Evolutionary conservation across 2,797 vertebrate genomes (phyloP), one percentile per base, ranked within the genome.

Genomic region (Coregonus sp.): DNA sequence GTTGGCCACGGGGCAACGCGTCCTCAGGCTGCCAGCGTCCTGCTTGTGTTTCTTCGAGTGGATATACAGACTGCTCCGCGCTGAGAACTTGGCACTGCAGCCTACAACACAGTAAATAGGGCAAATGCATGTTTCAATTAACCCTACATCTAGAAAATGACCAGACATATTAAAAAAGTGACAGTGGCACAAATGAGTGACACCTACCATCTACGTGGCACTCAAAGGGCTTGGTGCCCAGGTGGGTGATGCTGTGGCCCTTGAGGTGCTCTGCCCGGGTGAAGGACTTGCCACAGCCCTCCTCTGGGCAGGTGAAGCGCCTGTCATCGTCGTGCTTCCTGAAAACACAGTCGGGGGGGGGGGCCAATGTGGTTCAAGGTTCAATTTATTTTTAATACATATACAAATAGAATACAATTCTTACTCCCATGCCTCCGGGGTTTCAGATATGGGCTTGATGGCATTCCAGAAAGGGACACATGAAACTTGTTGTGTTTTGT

Each of bases 221-320:
- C 81, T 96, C 95, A 50, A 99, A 99, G 0, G 98, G 98, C 81
- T 99, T 99, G 75, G 98, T 99, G 75, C 98, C 98, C 86, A 99
- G 93, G 75, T 99, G 98, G 25, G 98, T 99, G 87, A 99, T 97
- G 81, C 96, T 98, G 88, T 99, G 98, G 76, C 98, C 98, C 86
- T 99, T 99, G 81, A 99, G 93, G 86, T 99, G 98, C 88, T 99
- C 98, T 0, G 98, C 98, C 81, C 98, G 94, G 0, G 98, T 99
- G 88, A 99, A 99, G 0, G 98, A 99, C 81, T 99, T 99, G 56
- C 98, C 98, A 80, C 98, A 99, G 67, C 98, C 98, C 90, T 98
- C 97, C 69, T 98, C 97, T 0, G 94, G 94, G 78, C 98, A 99
- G 73, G 92, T 94, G 80, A 99, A 99, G 16, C 97, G 95, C 12